Conservation (phyloP, 1,140 invertebrate species). For the Aphelenchoides besseyi region DNA sequence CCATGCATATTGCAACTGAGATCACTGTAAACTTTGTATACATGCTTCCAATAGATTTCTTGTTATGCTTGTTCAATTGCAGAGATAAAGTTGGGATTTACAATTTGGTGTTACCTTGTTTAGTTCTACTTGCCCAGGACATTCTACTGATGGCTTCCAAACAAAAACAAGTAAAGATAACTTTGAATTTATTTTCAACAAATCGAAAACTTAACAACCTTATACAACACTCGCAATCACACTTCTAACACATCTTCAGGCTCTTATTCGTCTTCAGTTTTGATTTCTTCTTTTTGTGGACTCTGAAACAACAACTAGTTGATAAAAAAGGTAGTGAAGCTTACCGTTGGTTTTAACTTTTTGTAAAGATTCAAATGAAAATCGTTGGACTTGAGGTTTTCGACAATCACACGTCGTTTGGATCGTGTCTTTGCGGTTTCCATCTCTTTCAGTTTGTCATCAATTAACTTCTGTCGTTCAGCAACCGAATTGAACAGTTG, state of each 20-base stretch:
- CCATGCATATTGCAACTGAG: no score
- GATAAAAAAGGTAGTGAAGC: background rate
- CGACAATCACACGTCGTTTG: conserved; percentile 24
- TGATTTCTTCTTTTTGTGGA: background rate
- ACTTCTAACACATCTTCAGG: background rate
- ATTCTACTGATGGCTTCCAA: no score
- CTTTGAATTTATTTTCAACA: no score
- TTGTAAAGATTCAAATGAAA: conserved; percentile 20
- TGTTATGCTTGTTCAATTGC: no score
- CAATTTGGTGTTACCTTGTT: no score
- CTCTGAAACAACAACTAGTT: background rate
- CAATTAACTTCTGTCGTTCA: conserved; percentile 36
- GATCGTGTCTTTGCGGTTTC: conserved; percentile 18
- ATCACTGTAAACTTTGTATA: no score
- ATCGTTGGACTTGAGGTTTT: conserved; percentile 27
- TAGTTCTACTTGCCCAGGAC: no score
- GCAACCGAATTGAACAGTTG: conserved; percentile 44
- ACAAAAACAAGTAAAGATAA: no score
- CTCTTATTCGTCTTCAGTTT: background rate
- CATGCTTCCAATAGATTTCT: no score
- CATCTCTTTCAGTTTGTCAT: conserved; percentile 31
- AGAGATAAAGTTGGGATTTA: no score
- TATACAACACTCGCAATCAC: background rate
- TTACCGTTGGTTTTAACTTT: conserved; percentile 12
- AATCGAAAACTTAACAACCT: background rate